Percentiles rank a stretch among this genome's conserved stretches.
These are phyloP conservation scores for Drosophila novamexicana DNA, from an alignment of 1,140 invertebrate species.

Conservation along the genomic window DNA sequence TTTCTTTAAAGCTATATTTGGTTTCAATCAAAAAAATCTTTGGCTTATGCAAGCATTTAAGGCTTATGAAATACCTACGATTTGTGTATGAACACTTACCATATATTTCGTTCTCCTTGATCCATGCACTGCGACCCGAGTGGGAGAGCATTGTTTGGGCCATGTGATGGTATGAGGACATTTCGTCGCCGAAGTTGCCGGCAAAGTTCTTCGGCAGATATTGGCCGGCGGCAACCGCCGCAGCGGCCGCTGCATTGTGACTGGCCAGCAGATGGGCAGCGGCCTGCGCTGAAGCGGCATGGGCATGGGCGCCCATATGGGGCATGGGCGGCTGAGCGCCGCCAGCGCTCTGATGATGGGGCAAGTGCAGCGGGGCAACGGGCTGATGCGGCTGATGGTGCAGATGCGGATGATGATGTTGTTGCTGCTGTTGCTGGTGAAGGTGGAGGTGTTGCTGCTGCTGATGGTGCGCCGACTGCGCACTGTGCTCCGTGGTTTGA, in stretches of 20 bases:
- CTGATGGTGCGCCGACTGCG: constrained; percentile 43
- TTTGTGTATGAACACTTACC: constrained; percentile 56
- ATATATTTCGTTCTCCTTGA: constrained; percentile 81
- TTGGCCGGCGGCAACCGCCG: constrained; percentile 74
- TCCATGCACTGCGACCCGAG: constrained; percentile 74
- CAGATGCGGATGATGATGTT: constrained; percentile 34
- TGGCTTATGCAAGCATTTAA: neutral
- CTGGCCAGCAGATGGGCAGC: constrained; percentile 77
- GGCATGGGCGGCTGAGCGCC: constrained; percentile 39
- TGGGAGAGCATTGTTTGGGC: constrained; percentile 81
- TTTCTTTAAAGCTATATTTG: too few relatives aligned
- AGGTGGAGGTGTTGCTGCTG: constrained; percentile 33
- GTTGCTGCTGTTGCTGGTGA: constrained; percentile 42
- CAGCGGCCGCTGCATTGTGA: constrained; percentile 76
- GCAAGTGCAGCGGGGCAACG: constrained; percentile 31
- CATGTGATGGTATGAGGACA: constrained; percentile 82
- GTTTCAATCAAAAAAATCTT: too few relatives aligned
- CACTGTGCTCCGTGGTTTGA: constrained; percentile 58
- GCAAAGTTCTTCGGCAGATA: constrained; percentile 81
- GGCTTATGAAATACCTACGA: too few relatives aligned
- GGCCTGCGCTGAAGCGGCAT: constrained; percentile 71
- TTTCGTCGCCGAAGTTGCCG: constrained; percentile 73
- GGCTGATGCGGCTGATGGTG: constrained; percentile 46
- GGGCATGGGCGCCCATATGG: constrained; percentile 38
- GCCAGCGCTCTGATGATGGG: constrained; percentile 46